Evolutionary conservation across 2,888 invertebrate genomes (phyloP), one percentile per base, ranked within the genome.

Genomic region (Allophyes oxyacanthae): DNA sequence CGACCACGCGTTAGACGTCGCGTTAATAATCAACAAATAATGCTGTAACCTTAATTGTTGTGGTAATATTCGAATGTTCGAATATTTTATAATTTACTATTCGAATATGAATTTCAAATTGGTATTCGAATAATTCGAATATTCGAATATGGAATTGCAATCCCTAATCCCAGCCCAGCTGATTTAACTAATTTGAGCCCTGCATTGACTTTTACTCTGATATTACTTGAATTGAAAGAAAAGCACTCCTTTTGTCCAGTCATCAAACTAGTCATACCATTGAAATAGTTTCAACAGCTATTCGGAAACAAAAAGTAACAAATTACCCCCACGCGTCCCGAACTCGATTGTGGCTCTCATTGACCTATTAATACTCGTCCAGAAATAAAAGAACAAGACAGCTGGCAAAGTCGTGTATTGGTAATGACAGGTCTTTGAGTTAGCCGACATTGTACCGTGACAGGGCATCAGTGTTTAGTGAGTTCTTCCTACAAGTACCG

Each of bases 331-430:
- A 64, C 58, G 55, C 58, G 61, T 40, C 49, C 56, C 61, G 51
- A 55, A 51, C 61, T 56, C 65, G 26, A 76, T 72, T 58, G 73
- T 69, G 50, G 61, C 51, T 74, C 61, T 68, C 69, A 59, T 75
- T 65, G 73, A 59, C 58, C 52, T 76, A 74, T 59, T 65, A 69
- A 64, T 74, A 74, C 65, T 20, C 32, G 46, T 11, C 15, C 43
- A 44, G 53, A 66, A 60, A 64, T 75, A 72, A 45, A 37, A n/a
- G n/a, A n/a, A 36, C 25, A 11, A 56, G 62, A 50, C 66, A 70
- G 77, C 62, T 76, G 74, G 62, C 59, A 41, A n/a, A 33, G 40
- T 34, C 33, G 36, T 36, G 64, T 44, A 36, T 37, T 45, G 30
- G 37, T 49, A 48, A 15, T 63, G 64, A 70, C 64, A 70, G 57